These are phyloP conservation scores for Pelecanus crispus DNA, from an alignment of 2,113 vertebrate species.

Conservation along the genomic window DNA sequence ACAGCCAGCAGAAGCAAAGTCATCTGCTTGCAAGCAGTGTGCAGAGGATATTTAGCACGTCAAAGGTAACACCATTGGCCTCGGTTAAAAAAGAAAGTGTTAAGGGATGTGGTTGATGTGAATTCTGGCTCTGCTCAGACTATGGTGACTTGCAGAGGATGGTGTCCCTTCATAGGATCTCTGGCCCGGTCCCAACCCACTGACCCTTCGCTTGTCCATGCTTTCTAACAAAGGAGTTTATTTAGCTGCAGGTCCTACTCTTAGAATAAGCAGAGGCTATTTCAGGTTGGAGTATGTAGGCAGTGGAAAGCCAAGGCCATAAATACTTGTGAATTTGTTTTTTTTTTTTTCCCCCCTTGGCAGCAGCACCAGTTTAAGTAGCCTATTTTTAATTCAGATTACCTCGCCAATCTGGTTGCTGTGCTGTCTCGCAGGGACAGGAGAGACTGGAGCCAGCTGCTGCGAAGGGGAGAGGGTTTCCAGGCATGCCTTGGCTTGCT, in stretches of 20 bases:
- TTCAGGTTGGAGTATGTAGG: slow-evolving; percentile 45
- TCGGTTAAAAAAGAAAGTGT: accelerated
- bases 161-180: neutral
- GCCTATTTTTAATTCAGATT: slow-evolving; percentile 55
- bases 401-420: neutral
- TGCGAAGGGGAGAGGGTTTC: neutral
- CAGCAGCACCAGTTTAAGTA: slow-evolving; percentile 48
- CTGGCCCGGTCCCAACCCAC: neutral
- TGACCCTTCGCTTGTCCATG: neutral
- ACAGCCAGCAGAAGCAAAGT: slow-evolving; percentile 59
- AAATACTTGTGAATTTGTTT: neutral
- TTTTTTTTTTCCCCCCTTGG: neutral
- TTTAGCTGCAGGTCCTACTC: neutral
- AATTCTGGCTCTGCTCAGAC: neutral
- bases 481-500: neutral
- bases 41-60: slow-evolving; percentile 80
- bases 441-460: neutral
- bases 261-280: slow-evolving; percentile 26
- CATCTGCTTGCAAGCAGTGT: slow-evolving; percentile 76
- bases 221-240: neutral
- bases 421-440: neutral
- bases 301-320: slow-evolving; percentile 16
- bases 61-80: slow-evolving; percentile 64
- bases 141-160: neutral
- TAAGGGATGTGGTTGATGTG: neutral